These are phyloP conservation scores for Caenorhabditis doughertyi DNA, from an alignment of 2,888 invertebrate genomes.

Conservation along the genomic window DNA sequence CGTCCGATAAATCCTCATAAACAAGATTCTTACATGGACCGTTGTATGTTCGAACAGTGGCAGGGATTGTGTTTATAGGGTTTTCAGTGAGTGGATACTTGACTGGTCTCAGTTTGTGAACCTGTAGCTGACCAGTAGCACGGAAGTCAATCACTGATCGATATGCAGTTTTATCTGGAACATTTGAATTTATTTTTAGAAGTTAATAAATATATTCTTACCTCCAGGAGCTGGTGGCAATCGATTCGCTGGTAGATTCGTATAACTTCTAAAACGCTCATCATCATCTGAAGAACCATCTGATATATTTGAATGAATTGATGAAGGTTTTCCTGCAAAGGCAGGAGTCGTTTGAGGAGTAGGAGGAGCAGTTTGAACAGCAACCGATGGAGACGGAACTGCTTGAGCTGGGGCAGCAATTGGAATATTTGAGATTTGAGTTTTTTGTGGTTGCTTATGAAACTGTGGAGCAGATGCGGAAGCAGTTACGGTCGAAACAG, in stretches of 20 bases:
- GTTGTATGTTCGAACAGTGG: neutral
- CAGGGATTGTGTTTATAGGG: neutral
- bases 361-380: conserved; percentile 27
- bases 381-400: conserved; percentile 24
- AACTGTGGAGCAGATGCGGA: conserved; percentile 20
- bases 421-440: neutral
- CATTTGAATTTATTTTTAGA: neutral
- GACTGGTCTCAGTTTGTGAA: neutral
- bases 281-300: conserved; percentile 35
- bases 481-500: neutral
- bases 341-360: neutral
- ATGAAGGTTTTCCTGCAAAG: conserved; percentile 3
- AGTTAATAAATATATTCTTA: neutral
- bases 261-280: neutral
- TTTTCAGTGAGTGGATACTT: conserved; percentile 8
- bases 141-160: conserved; percentile 22
- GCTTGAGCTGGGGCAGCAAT: neutral
- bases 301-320: neutral
- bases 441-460: neutral
- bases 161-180: conserved; percentile 19
- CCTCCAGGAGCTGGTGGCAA: conserved; percentile 21
- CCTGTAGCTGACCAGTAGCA: neutral
- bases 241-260: neutral
- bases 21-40: conserved; percentile 6
- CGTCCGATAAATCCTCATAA: conserved; percentile 27